phyloP scores from a whole-genome alignment of 2,113 vertebrate genomes.

The Hyperopisus bebe region DNA sequence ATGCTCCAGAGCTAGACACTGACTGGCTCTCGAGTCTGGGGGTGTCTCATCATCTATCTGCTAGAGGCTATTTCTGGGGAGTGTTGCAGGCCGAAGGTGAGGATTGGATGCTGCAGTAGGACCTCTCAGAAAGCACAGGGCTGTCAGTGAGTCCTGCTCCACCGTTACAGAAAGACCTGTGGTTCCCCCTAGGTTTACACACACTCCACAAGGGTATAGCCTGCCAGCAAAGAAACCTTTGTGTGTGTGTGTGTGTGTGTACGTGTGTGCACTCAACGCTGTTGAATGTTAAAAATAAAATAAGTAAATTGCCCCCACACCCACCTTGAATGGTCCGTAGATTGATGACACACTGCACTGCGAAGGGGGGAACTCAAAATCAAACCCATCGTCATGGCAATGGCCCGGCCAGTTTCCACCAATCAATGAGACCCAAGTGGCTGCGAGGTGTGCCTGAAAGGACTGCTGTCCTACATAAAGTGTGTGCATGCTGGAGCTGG shows the following conservation, averaged over 20 bases:
- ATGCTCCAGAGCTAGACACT: not conserved
- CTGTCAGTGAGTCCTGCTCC: not conserved
- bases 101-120: not conserved
- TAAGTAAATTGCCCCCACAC: not conserved
- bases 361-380: slow-evolving; percentile 40
- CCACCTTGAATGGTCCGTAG: not conserved
- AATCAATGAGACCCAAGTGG: slow-evolving; percentile 53
- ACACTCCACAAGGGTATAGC: not conserved
- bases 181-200: not conserved
- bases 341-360: not conserved
- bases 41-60: not conserved
- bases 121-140: not conserved
- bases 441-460: slow-evolving; percentile 53
- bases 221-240: not conserved
- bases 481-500: not conserved
- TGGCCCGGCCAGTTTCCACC: slow-evolving; percentile 44
- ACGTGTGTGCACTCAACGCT: not conserved
- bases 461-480: slow-evolving; percentile 62
- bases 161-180: not conserved
- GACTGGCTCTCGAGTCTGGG: not conserved
- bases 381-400: slow-evolving; percentile 56
- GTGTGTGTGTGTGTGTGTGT: not conserved
- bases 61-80: not conserved
- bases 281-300: not conserved
- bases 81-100: not conserved